Conservation (phyloP, 2,113 vertebrate genomes). For the Saimiri boliviensis region DNA sequence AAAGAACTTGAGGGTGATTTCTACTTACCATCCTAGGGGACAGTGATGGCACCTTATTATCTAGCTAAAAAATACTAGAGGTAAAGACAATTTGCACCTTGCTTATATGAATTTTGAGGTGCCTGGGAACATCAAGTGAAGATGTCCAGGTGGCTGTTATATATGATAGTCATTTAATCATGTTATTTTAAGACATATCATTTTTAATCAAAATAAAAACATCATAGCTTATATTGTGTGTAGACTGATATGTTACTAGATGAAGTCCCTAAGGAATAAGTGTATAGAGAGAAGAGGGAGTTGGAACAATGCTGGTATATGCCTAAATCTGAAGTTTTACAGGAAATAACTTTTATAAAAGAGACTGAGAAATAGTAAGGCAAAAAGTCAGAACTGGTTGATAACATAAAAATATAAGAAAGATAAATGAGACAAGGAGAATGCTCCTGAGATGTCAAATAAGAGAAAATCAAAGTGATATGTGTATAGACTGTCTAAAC, state of each 20-base stretch:
- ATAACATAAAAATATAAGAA: neutral
- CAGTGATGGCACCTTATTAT: neutral
- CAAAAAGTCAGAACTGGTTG: neutral
- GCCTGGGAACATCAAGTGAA: neutral
- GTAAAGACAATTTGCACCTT: neutral
- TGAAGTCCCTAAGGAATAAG: neutral
- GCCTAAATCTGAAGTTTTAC: neutral
- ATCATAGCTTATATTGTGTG: neutral
- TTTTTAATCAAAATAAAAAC: slow-evolving; percentile 29
- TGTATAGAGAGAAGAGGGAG: neutral
- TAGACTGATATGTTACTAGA: neutral
- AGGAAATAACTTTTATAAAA: neutral
- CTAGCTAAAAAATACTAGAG: neutral
- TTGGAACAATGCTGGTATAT: neutral
- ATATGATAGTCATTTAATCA: neutral
- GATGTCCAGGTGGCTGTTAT: neutral
- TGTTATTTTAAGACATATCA: neutral
- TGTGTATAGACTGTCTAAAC: too few relatives aligned
- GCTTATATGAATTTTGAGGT: neutral
- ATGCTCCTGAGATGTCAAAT: neutral
- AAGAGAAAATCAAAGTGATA: neutral
- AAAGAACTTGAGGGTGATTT: neutral
- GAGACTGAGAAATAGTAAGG: neutral
- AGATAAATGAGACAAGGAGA: neutral
- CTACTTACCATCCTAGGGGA: neutral